phyloP scores from a whole-genome alignment of 2,888 invertebrate genomes.

The Brachynemurus nebulosus region DNA sequence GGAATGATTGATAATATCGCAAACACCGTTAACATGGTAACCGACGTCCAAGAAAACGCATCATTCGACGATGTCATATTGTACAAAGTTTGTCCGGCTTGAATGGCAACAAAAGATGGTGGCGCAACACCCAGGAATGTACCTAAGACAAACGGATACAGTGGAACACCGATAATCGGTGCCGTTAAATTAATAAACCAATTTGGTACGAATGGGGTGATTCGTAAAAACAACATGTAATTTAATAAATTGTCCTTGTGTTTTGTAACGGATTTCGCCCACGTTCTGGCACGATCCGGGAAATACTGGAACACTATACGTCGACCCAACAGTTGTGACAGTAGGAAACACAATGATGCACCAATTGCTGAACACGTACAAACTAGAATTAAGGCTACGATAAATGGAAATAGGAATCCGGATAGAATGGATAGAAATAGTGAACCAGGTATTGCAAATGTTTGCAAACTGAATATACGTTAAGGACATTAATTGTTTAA shows the following conservation, averaged over 20 bases:
- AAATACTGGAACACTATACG: conserved; percentile 74
- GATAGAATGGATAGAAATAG: conserved; percentile 93
- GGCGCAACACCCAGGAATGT: conserved; percentile 95
- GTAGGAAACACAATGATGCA: conserved; percentile 86
- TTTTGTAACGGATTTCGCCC: conserved; percentile 72
- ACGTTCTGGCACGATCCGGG: conserved; percentile 71
- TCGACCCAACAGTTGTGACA: conserved; percentile 83
- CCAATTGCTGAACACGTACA: conserved; percentile 93
- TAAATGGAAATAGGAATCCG: conserved; percentile 92
- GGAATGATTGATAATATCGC: conserved; percentile 78
- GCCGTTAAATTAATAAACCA: conserved; percentile 98
- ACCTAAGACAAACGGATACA: conserved; percentile 83
- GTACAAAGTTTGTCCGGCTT: conserved; percentile 93
- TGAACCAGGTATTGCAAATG: conserved; percentile 98
- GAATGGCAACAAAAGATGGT: conserved; percentile 93
- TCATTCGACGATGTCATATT: conserved; percentile 79
- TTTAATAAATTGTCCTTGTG: conserved; percentile 83
- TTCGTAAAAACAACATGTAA: conserved; percentile 92
- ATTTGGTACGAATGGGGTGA: conserved; percentile 96
- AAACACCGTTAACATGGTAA: conserved; percentile 60
- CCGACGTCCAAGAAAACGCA: conserved; percentile 79
- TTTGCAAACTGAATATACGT: conserved; percentile 65
- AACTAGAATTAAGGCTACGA: conserved; percentile 72
- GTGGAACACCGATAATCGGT: conserved; percentile 91
- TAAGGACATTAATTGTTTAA: conserved; percentile 27